Evolutionary conservation across 2,888 invertebrate genomes (phyloP).

Genomic region (Glyphotaelius pellucidus): DNA sequence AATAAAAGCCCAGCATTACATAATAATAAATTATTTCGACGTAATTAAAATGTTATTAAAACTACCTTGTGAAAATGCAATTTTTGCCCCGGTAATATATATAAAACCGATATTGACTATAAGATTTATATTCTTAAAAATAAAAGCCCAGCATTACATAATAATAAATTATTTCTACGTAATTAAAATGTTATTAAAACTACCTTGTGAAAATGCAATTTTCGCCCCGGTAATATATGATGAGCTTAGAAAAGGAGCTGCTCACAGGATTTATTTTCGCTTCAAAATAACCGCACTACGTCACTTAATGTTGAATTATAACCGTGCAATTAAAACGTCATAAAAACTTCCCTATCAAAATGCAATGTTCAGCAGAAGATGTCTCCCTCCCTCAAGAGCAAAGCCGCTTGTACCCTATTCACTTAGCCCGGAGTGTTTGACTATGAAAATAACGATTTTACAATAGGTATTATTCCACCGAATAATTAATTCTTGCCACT

Average conservation of each 20-base stretch:
- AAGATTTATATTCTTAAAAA: too few relatives aligned
- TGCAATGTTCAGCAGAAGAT: background rate
- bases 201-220: background rate
- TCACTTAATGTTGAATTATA: background rate
- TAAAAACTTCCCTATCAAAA: slow-evolving; percentile 28
- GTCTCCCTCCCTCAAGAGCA: slow-evolving; percentile 4
- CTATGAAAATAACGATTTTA: slow-evolving; percentile 59
- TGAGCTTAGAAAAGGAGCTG: background rate
- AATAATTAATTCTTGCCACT: slow-evolving; percentile 61
- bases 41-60: too few relatives aligned
- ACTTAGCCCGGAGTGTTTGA: slow-evolving; percentile 54
- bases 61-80: background rate
- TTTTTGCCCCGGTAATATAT: background rate
- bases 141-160: too few relatives aligned
- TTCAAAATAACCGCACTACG: background rate
- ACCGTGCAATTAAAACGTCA: background rate
- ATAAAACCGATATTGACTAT: too few relatives aligned
- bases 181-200: too few relatives aligned
- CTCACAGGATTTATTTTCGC: background rate
- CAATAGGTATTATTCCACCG: slow-evolving; percentile 54
- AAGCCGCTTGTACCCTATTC: slow-evolving; percentile 38
- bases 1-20: too few relatives aligned
- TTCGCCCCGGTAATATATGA: background rate
- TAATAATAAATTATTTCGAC: too few relatives aligned
- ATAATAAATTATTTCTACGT: too few relatives aligned